A percentile compares a stretch with the other conserved stretches of the same genome.
Conservation (phyloP, 2,797 vertebrate genomes). For the Mormyrops attenuatus region DNA sequence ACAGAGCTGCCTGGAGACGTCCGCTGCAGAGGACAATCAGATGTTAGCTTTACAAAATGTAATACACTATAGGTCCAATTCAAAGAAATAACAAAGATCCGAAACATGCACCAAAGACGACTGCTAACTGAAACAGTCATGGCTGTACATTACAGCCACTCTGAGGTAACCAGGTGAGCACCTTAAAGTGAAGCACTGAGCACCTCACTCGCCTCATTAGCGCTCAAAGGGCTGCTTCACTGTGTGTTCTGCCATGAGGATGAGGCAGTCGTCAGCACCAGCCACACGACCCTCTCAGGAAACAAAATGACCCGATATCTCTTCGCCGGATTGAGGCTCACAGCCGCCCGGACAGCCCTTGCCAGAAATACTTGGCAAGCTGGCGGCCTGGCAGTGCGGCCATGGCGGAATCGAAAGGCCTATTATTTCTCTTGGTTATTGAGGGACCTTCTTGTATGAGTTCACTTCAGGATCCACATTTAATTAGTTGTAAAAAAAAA, state of each 20-base stretch:
- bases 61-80: neutral
- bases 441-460: slow-evolving; percentile 39
- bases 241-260: slow-evolving; percentile 21
- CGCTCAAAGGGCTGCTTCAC: slow-evolving; percentile 2
- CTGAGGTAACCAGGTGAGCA: neutral
- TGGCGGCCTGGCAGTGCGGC: slow-evolving; percentile 17
- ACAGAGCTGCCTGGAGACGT: slow-evolving; percentile 14
- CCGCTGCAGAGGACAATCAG: neutral
- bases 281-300: slow-evolving; percentile 42
- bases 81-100: neutral
- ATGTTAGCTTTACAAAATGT: slow-evolving; percentile 8
- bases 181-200: neutral
- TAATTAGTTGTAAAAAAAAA: slow-evolving; percentile 39
- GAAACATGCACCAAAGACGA: neutral
- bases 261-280: slow-evolving; percentile 38
- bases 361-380: slow-evolving; percentile 62
- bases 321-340: slow-evolving; percentile 42
- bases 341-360: slow-evolving; percentile 39
- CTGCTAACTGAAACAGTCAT: slow-evolving; percentile 13
- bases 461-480: slow-evolving; percentile 38
- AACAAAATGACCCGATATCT: slow-evolving; percentile 23
- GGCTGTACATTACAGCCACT: neutral
- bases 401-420: slow-evolving; percentile 52
- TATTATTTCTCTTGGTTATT: slow-evolving; percentile 56
- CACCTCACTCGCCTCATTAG: neutral